phyloP scores from a whole-genome alignment of 2,113 vertebrate species.

The Climacteris rufus region DNA sequence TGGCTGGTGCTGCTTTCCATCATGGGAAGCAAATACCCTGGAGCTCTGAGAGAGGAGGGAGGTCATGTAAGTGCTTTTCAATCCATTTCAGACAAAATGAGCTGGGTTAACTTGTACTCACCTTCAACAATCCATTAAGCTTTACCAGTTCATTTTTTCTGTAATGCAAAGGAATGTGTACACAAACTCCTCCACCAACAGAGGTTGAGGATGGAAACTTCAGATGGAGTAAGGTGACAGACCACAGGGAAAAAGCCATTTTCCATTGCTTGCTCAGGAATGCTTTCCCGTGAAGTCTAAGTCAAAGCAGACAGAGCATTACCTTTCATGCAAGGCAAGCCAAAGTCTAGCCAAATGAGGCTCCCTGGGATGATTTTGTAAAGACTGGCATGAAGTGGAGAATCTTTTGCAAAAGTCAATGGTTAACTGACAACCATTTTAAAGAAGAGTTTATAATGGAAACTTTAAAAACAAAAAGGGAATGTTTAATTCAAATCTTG shows the following conservation, averaged over 20 bases:
- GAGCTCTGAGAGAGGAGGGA: background rate
- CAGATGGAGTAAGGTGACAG: background rate
- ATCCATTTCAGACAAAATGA: slow-evolving; percentile 9
- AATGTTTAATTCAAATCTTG: background rate
- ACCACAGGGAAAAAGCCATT: background rate
- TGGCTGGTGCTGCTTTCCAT: background rate
- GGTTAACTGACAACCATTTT: background rate
- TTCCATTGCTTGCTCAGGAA: background rate
- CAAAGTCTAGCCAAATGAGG: background rate
- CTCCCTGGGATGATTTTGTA: background rate
- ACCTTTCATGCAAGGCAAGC: background rate
- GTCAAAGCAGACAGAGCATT: background rate
- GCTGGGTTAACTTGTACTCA: background rate
- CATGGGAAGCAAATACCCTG: background rate
- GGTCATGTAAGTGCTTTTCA: background rate
- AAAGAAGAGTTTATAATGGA: background rate
- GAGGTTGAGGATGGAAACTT: background rate
- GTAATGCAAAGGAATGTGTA: background rate
- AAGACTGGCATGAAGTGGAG: background rate
- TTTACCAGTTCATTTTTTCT: background rate
- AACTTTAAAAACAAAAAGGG: background rate
- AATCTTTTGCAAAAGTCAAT: background rate
- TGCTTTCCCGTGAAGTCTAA: background rate
- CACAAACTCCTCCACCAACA: background rate
- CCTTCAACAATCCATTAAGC: slow-evolving; percentile 18